Base-by-base conservation (phyloP, 1,140 invertebrate species). In the Neelides sp. region DNA sequence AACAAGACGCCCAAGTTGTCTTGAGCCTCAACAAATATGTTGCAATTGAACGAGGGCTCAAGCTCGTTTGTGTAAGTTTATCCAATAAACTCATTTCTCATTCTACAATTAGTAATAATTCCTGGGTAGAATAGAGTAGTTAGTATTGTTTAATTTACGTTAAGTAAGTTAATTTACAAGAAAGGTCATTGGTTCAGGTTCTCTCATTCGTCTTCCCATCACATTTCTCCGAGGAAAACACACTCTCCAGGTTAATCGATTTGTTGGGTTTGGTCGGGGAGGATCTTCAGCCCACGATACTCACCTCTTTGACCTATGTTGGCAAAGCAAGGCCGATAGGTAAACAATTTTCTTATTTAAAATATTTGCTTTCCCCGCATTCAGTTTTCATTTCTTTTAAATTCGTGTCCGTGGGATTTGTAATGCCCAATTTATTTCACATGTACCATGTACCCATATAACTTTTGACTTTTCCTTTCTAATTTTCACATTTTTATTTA, bases 151-250 rank as follows among this genome's bases (percentile, higher is more conserved):
- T n/a, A n/a, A n/a, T n/a, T n/a, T n/a, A n/a, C n/a, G n/a, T n/a
- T n/a, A n/a, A n/a, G n/a, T n/a, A n/a, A n/a, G n/a, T n/a, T n/a
- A n/a, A n/a, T n/a, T n/a, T n/a, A n/a, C n/a, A n/a, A 10, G 30
- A 10, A 40, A 10, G 8, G 8, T 56, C 55, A 48, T 54, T 61
- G 34, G 67, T 70, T 59, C 50, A 75, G 77, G 80, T 82, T 64
- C 69, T 96, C 30, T 86, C 90, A 3, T 84, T 83, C 66, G 85
- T 93, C 39, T 96, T 93, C 68, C 87, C 91, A 1, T 79, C 83
- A 2, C 87, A 93, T 69, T 97, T 95, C 67, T 75, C 90, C 48
- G 81, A 87, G 64, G 75, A 82, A 52, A 84, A 89, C 62, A 82
- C 93, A 32, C 71, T 92, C 55, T 76, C 78, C 61, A 76, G 83